Evolutionary conservation across 1,140 invertebrate genomes (phyloP).

Genomic region (Limonius californicus): DNA sequence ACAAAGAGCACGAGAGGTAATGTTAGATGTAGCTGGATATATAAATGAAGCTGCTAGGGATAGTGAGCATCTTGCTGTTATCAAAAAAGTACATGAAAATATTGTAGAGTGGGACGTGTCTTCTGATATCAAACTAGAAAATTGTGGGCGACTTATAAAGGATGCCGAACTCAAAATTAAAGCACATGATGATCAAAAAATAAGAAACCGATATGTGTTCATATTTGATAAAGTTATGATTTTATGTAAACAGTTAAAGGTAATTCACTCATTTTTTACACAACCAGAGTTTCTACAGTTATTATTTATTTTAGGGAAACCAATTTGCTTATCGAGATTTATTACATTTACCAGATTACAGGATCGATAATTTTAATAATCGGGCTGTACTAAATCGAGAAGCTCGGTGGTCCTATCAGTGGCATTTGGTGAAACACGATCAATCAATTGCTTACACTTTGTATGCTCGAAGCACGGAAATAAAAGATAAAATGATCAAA

Average conservation of each 20-base stretch:
- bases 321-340: conserved; percentile 90
- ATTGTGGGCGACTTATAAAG: conserved; percentile 85
- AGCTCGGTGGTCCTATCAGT: conserved; percentile 74
- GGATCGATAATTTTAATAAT: conserved; percentile 73
- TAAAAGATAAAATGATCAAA: conserved; percentile 87
- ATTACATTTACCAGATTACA: conserved; percentile 79
- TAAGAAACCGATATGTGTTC: conserved; percentile 87
- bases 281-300: too few relatives aligned
- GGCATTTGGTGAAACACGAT: conserved; percentile 79
- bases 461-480: conserved; percentile 83
- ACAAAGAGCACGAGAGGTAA: conserved; percentile 87
- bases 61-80: conserved; percentile 87
- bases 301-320: conserved; percentile 64
- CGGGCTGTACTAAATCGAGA: conserved; percentile 61
- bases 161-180: conserved; percentile 94
- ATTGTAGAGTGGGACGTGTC: conserved; percentile 69
- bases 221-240: conserved; percentile 96
- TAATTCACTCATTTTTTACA: conserved; percentile 13
- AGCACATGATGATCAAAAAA: conserved; percentile 82
- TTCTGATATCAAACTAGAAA: conserved; percentile 55
- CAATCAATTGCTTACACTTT: conserved; percentile 83
- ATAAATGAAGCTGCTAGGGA: conserved; percentile 99
- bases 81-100: conserved; percentile 80
- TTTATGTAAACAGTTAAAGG: conserved; percentile 75
- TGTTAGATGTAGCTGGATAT: conserved; percentile 95